Base-by-base conservation (phyloP, 64 coral and sea anemone genomes). In the Montipora sp. region DNA sequence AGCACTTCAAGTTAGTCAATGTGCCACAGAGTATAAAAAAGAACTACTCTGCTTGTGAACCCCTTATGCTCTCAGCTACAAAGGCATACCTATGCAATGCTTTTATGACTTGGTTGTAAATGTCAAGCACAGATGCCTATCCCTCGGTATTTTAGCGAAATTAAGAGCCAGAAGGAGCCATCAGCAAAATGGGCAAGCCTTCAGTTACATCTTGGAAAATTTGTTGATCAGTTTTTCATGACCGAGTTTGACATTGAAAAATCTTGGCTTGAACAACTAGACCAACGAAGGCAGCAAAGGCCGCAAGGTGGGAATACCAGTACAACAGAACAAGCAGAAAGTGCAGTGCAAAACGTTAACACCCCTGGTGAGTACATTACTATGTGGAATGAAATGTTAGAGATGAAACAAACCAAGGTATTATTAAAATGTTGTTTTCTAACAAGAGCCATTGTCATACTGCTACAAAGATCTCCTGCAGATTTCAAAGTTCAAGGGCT, bases 221-320 rank as follows among this genome's bases (percentile, higher is more conserved):
- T 91, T 91, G 89, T 91, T 6, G 89, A 91, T 48, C 63, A 91
- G 43, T 91, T 69, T 81, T 68, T 81, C 18, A 43, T 91, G 23
- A 43, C 47, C 48, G 89, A 91, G 63, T 81, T 91, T 81, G 89
- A 91, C 58, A 57, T 91, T 81, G 89, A 91, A 72, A 91, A 66
- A 36, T 20, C 51, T 9, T 91, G 89, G 89, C 23, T 36, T 60
- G 89, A 91, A 53, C 73, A 91, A 69, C 24, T 21, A 11, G 78
- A 91, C 73, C 48, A 81, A 80, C 50, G 15, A 90, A 80, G 61
- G 55, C 59, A 90, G 53, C 72, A 90, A 78, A 47, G 60, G 60
- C 60, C 10, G 60, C 60, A 65, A 14, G 60, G 60, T 65, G 20
- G 43, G 68, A 51, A 19, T 60, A 83, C 3, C 78, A 80, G 78